These are phyloP conservation scores for Paguma larvata DNA, from an alignment of 2,797 vertebrate species.

Conservation along the genomic window DNA sequence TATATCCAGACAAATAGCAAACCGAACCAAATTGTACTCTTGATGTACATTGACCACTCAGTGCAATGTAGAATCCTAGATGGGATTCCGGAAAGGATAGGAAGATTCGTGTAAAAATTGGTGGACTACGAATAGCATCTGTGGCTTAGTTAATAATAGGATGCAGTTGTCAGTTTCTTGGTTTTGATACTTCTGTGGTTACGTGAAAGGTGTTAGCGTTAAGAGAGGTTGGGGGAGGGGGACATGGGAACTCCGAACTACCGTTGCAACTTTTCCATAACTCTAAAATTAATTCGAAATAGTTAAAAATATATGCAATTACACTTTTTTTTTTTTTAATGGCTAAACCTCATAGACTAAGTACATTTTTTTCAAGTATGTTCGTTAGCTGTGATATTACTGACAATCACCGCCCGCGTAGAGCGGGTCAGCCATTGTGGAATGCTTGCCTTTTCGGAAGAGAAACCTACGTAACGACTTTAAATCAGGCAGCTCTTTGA, in stretches of 20 bases:
- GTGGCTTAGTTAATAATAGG: not conserved
- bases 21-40: not conserved
- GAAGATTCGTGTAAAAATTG: not conserved
- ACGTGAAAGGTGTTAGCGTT: not conserved
- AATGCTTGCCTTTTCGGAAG: not conserved
- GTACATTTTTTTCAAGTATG: not conserved
- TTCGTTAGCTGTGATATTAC: not conserved
- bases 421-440: not conserved
- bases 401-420: not conserved
- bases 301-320: not conserved
- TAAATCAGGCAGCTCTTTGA: not conserved
- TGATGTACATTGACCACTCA: no score
- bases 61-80: not conserved
- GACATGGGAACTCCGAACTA: not conserved
- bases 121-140: not conserved
- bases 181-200: not conserved
- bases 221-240: not conserved
- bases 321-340: not conserved
- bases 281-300: conserved; percentile 1
- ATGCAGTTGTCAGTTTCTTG: not conserved
- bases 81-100: not conserved
- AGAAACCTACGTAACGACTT: not conserved
- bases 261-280: not conserved
- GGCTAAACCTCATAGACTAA: not conserved
- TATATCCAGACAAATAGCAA: not conserved